phyloP scores from a whole-genome alignment of 1,140 invertebrate genomes.

The Drosophila lini region DNA sequence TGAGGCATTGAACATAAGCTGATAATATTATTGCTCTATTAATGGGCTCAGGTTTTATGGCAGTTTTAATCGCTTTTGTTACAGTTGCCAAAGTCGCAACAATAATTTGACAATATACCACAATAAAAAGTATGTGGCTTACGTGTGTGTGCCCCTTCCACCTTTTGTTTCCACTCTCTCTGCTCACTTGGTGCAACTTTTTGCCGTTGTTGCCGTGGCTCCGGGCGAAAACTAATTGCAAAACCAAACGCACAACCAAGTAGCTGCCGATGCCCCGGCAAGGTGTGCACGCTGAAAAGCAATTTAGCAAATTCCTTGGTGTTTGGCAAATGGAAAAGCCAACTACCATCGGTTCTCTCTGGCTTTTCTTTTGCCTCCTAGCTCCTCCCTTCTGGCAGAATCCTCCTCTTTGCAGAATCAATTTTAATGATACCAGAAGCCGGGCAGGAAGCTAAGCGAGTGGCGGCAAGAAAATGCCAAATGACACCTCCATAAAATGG shows the following conservation, averaged over 20 bases:
- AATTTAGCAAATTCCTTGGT: constrained; percentile 81
- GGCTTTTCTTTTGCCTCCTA: constrained; percentile 3
- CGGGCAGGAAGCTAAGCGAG: constrained; percentile 41
- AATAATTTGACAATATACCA: constrained; percentile 73
- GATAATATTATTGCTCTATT: constrained; percentile 83
- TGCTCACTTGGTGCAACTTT: constrained; percentile 68
- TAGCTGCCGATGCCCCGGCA: constrained; percentile 21
- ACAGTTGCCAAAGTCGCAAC: constrained; percentile 78
- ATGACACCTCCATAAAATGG: constrained; percentile 72
- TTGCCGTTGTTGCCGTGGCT: constrained; percentile 45
- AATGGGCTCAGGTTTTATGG: constrained; percentile 81
- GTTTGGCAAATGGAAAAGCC: constrained; percentile 77
- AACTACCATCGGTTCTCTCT: constrained; percentile 51
- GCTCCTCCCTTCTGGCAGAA: background rate
- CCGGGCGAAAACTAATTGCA: constrained; percentile 77
- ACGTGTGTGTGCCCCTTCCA: constrained; percentile 26
- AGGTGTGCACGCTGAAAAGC: constrained; percentile 70
- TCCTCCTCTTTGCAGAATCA: constrained; percentile 62
- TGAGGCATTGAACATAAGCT: constrained; percentile 79
- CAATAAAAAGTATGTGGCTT: constrained; percentile 70
- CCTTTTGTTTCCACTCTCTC: constrained; percentile 3
- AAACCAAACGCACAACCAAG: constrained; percentile 75
- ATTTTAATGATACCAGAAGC: constrained; percentile 72
- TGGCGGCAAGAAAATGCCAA: constrained; percentile 46
- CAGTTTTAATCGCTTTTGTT: constrained; percentile 83